These are phyloP conservation scores for Lypha dubia DNA, from an alignment of 2,888 invertebrate genomes.

Conservation along the genomic window DNA sequence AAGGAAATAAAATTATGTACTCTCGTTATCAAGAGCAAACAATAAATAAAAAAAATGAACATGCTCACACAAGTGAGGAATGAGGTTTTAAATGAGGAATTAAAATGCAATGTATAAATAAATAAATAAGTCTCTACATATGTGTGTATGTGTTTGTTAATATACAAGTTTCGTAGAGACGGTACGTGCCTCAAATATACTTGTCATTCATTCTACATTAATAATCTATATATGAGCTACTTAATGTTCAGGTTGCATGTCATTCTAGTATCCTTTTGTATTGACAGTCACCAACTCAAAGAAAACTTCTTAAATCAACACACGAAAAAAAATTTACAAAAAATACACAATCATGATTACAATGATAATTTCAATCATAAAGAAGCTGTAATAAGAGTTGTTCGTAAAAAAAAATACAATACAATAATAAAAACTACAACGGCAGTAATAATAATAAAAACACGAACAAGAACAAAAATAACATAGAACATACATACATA, in stretches of 20 bases:
- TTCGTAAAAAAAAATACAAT: conserved; percentile 30
- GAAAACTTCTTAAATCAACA: conserved; percentile 36
- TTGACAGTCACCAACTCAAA: conserved; percentile 13
- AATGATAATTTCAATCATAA: conserved; percentile 48
- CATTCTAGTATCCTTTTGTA: conserved; percentile 14
- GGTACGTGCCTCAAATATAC: conserved; percentile 35
- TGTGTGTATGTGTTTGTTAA: background rate
- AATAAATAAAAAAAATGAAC: conserved; percentile 10
- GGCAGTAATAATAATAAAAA: conserved; percentile 25
- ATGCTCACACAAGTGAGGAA: background rate
- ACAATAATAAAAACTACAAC: conserved; percentile 22
- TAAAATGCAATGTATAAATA: conserved; percentile 23
- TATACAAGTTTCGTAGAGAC: conserved; percentile 12
- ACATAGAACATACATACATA: conserved; percentile 20
- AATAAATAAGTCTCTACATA: no score
- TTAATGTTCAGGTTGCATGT: conserved; percentile 70
- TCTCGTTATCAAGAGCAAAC: conserved; percentile 2
- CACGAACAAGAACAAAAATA: conserved; percentile 7
- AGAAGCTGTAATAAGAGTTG: conserved; percentile 52
- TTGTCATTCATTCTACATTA: conserved; percentile 25
- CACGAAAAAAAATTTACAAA: conserved; percentile 4
- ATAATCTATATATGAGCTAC: conserved; percentile 10
- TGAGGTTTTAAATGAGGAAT: conserved; percentile 35
- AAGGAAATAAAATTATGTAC: conserved; percentile 59
- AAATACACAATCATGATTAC: conserved; percentile 59